phyloP scores from a whole-genome alignment of 1,140 invertebrate genomes.

The Chrysoperla carnea region DNA sequence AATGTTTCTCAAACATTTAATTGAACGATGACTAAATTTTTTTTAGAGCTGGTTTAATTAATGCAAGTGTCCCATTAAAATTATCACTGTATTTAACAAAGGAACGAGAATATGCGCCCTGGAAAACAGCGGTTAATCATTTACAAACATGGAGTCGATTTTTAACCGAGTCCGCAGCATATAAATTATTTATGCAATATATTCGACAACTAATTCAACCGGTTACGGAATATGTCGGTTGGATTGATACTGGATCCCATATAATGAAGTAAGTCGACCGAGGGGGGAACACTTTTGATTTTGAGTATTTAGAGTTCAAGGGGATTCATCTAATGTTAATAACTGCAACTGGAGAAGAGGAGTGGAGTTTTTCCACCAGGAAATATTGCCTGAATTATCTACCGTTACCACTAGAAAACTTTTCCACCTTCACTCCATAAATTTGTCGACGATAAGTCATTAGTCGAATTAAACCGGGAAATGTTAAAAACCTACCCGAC shows the following conservation, averaged over 20 bases:
- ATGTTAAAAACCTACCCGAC: no score
- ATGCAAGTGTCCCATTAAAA: constrained; percentile 45
- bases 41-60: constrained; percentile 49
- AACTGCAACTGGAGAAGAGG: no score
- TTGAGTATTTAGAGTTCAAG: not conserved
- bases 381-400: no score
- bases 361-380: no score
- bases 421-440: no score
- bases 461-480: no score
- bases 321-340: no score
- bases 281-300: not conserved
- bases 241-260: constrained; percentile 46
- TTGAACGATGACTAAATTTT: no score
- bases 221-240: constrained; percentile 40
- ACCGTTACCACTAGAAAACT: no score
- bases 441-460: no score
- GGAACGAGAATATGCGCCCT: constrained; percentile 56
- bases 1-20: no score
- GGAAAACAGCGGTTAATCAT: constrained; percentile 51
- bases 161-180: constrained; percentile 43
- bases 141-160: constrained; percentile 46
- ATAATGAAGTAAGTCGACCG: constrained; percentile 43
- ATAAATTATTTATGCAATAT: constrained; percentile 43
- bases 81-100: constrained; percentile 49
- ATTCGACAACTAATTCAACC: constrained; percentile 38